phyloP scores from a whole-genome alignment of 1,140 invertebrate species.

The Drosophila punjabiensis region DNA sequence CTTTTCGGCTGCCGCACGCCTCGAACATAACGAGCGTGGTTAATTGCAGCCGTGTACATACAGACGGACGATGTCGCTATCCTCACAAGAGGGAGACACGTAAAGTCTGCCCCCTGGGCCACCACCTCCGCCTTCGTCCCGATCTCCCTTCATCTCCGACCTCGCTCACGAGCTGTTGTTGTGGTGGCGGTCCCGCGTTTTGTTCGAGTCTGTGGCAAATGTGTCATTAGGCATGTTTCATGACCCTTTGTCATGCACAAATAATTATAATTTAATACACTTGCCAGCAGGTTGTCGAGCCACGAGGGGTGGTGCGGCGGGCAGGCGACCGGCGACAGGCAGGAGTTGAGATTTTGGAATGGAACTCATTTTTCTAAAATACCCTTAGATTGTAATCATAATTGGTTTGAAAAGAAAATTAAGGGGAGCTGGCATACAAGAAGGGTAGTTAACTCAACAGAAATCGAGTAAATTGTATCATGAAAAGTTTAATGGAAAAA shows the following conservation, averaged over 20 bases:
- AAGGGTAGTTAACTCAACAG: not conserved
- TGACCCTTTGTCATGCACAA: constrained; percentile 83
- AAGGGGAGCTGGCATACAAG: not conserved
- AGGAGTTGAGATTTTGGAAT: constrained; percentile 50
- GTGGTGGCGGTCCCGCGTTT: constrained; percentile 54
- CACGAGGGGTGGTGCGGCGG: not conserved
- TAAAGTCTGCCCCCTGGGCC: constrained; percentile 26
- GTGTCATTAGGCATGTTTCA: constrained; percentile 84
- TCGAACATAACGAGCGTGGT: constrained; percentile 76
- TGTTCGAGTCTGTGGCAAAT: constrained; percentile 81
- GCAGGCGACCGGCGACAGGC: constrained; percentile 17
- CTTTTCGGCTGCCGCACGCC: constrained; percentile 66
- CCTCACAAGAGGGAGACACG: constrained; percentile 35
- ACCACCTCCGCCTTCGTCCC: constrained; percentile 5
- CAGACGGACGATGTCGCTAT: constrained; percentile 60
- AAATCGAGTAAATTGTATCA: not conserved
- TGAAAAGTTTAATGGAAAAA: not conserved
- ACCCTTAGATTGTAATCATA: constrained; percentile 16
- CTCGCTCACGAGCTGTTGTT: constrained; percentile 3
- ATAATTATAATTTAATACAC: constrained; percentile 84
- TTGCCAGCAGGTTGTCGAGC: constrained; percentile 55
- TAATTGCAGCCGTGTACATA: constrained; percentile 63
- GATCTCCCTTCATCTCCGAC: not conserved
- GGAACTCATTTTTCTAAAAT: constrained; percentile 22
- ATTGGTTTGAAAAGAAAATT: not conserved